Base-by-base conservation (phyloP, 1,140 invertebrate genomes). In the Harpegnathos saltator region DNA sequence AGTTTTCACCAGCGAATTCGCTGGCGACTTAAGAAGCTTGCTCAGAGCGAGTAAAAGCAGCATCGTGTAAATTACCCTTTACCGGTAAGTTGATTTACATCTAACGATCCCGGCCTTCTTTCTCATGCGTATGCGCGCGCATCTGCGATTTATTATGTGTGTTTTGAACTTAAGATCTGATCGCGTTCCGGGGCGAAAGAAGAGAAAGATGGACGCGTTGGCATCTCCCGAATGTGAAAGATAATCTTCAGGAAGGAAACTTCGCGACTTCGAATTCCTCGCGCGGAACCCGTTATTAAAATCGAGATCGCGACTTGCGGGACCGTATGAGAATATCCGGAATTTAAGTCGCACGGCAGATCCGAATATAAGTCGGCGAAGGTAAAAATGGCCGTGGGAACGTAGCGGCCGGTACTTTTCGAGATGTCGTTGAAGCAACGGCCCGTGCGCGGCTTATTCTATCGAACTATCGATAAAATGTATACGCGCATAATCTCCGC, bases 201-300 rank as follows among this genome's bases (percentile, higher is more conserved):
- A 44, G 29, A 33, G 1, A 33, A 38, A 48, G 22, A 48, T 19
- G 1, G 14, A 50, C 12, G 11, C 19, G 48, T 62, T 62, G 38
- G 22, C 52, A 63, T 52, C n/a, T 29, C 14, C 26, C 44, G n/a
- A n/a, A n/a, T n/a, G 38, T 12, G 11, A n/a, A 15, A 33, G 12
- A 22, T 33, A 52, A 75, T 22, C n/a, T 22, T 65, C 44, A 50
- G 22, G 63, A 54, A 63, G 44, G 4, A 52, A 63, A 50, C 44
- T 17, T 14, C 3, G 24, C 1, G 3, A 33, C 1, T 33, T 0
- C 3, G 22, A 52, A 65, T 52, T 33, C 44, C 29, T 50, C 61
- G 19, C 14, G 44, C n/a, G 26, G 14, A 19, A 22, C 50, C 24
- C n/a, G 48, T 63, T 75, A 52, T 77, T 26, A 52, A 77, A 65